Evolutionary conservation across 1,140 invertebrate genomes (phyloP), one percentile per base, ranked within the genome.

Genomic region (Lethrus apterus): DNA sequence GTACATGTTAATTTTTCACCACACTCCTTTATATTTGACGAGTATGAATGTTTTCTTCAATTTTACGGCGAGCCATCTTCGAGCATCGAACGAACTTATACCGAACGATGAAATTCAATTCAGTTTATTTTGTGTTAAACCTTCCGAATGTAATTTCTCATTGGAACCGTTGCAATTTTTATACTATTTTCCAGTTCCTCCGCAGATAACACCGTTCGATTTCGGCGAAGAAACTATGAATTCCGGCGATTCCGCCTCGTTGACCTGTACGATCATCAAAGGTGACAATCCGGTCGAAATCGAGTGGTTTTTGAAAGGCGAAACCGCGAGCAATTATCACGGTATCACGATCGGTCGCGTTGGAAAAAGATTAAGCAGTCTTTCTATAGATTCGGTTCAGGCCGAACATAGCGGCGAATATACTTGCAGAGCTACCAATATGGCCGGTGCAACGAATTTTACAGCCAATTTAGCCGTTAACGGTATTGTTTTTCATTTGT

Each of bases 201-300:
- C 74, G 11, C 66, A 70, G 56, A 73, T 76, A 30, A 62, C 64
- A 30, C 66, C 70, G 10, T 75, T 75, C 53, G 57, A 68, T 17
- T 77, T 68, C 51, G 72, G 71, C n/a, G 75, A 76, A 41, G 69
- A 67, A 34, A 67, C 73, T 36, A 72, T 68, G 3, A 79, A 79
- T 54, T 72, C 70, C 41, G 83, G 81, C 49, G 81, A 84, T 58
- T 77, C 77, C 54, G 74, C 79, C 11, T 79, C 82, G 58, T 70
- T 79, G 29, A 77, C 73, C 48, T 85, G 82, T 56, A 73, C 78
- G 30, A 75, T 84, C 43, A 70, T 75, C 43, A 83, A 83, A 64
- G 83, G 83, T 31, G 82, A 84, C 65, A 72, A 73, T 48, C 81
- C 81, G 7, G 63, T 84, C 53, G 71, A 71, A 41, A 79, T 82